Evolutionary conservation across 2,888 invertebrate genomes (phyloP), one percentile per base, ranked within the genome.

Genomic region (Pterobdella sp.): DNA sequence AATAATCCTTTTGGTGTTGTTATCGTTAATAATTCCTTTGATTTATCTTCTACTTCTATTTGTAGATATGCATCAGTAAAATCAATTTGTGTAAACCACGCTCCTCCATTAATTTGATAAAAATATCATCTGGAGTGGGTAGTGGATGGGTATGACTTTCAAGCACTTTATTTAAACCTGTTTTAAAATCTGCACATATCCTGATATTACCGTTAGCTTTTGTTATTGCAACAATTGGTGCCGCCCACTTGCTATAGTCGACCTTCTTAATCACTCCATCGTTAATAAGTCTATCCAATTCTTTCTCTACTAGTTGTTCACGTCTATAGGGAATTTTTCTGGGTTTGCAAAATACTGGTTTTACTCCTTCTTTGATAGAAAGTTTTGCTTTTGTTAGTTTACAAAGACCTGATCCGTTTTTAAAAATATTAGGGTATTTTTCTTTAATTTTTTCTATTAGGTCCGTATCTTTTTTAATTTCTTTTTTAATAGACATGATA

Each of bases 101-200:
- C n/a, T n/a, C n/a, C n/a, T n/a, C n/a, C n/a, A n/a, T n/a, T n/a
- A n/a, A n/a, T n/a, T n/a, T n/a, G n/a, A n/a, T n/a, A n/a, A n/a
- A n/a, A n/a, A n/a, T n/a, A n/a, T n/a, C n/a, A n/a, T n/a, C n/a
- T n/a, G n/a, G n/a, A n/a, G n/a, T 64, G 26, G 64, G 64, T 14
- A 64, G 64, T 64, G 26, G 64, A 26, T 64, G 64, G 18, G 26
- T 10, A 26, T 64, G 64, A n/a, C 18, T 64, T 64, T 64, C 64
- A 14, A 64, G 64, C 7, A 29, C 64, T 14, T 64, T 26, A 34
- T 65, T 65, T 26, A 65, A 34, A 4, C 65, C 32, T 3, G 65
- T 65, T 65, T 65, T 65, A 34, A 65, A 65, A 34, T 2, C 65
- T 22, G 65, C 65, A 65, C 65, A 65, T 31, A 65, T 65, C 32